A percentile compares a stretch with the other conserved stretches of the same genome.
Conservation (phyloP, 2,888 invertebrate species). For the Brenthis ino region DNA sequence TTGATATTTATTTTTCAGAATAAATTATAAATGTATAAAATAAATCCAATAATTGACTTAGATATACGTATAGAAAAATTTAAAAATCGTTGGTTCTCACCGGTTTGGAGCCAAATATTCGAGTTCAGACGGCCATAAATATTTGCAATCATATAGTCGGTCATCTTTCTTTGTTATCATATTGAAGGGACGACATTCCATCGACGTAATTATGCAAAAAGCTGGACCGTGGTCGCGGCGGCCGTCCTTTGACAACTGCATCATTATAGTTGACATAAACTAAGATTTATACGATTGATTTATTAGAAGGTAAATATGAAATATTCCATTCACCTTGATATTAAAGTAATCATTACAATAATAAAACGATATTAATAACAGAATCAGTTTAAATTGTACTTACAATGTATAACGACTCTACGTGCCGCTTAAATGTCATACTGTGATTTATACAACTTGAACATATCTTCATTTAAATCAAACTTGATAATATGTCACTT, state of each 20-base stretch:
- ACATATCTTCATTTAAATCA: not conserved
- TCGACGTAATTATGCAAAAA: slow-evolving; percentile 79
- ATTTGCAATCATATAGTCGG: slow-evolving; percentile 68
- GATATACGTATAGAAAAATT: slow-evolving; percentile 2
- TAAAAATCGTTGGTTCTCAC: slow-evolving; percentile 51
- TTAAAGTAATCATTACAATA: slow-evolving; percentile 38
- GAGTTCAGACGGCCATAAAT: slow-evolving; percentile 60
- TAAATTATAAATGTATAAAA: too few relatives aligned
- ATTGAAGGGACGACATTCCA: slow-evolving; percentile 77
- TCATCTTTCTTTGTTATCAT: slow-evolving; percentile 80
- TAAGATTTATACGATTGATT: slow-evolving; percentile 76
- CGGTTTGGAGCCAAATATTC: slow-evolving; percentile 50
- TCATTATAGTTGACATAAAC: slow-evolving; percentile 79
- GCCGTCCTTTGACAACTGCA: slow-evolving; percentile 74
- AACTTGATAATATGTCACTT: slow-evolving; percentile 1
- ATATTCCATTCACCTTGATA: slow-evolving; percentile 49
- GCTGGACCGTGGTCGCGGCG: slow-evolving; percentile 75
- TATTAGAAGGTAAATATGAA: slow-evolving; percentile 68
- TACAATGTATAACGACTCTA: slow-evolving; percentile 26
- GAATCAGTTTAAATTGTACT: slow-evolving; percentile 29
- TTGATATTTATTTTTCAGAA: not conserved
- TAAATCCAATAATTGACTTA: not conserved
- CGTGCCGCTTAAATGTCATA: slow-evolving; percentile 33
- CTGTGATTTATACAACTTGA: slow-evolving; percentile 4
- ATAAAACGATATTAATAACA: slow-evolving; percentile 40